These are phyloP conservation scores for Onychorhynchus coronatus DNA, from an alignment of 2,113 vertebrate species.

Conservation along the genomic window DNA sequence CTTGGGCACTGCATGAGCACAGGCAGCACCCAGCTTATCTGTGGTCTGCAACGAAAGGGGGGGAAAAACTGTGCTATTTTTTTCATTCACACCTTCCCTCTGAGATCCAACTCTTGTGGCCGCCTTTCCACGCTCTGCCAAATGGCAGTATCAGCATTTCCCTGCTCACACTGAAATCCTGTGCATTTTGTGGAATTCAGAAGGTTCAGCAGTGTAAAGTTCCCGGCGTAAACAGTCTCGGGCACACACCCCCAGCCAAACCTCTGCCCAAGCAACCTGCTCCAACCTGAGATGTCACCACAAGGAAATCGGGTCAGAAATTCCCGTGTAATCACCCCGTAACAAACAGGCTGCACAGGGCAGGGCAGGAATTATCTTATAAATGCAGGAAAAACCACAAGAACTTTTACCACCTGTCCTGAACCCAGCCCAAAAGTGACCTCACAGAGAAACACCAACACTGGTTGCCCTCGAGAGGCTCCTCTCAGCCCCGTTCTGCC, in stretches of 20 bases:
- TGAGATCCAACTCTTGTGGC: background rate
- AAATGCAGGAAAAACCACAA: background rate
- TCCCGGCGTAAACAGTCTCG: background rate
- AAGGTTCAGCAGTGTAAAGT: background rate
- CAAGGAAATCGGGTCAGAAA: background rate
- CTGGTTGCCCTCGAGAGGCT: background rate
- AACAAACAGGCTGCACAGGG: background rate
- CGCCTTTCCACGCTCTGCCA: background rate
- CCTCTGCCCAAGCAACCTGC: background rate
- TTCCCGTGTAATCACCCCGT: accelerated
- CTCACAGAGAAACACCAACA: background rate
- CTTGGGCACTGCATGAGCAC: background rate
- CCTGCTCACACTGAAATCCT: background rate
- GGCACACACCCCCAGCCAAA: background rate
- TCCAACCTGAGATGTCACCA: accelerated
- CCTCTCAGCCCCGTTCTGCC: background rate
- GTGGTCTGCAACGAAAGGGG: background rate
- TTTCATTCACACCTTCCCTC: background rate
- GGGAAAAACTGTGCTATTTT: background rate
- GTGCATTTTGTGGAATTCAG: background rate
- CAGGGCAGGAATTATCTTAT: background rate
- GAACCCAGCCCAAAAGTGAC: background rate
- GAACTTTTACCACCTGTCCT: background rate
- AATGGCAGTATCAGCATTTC: background rate
- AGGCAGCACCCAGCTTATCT: background rate